Percentiles rank a stretch among this genome's conserved stretches.
Conservation (phyloP, 2,888 invertebrate species). For the Chaitophorus viminalis region DNA sequence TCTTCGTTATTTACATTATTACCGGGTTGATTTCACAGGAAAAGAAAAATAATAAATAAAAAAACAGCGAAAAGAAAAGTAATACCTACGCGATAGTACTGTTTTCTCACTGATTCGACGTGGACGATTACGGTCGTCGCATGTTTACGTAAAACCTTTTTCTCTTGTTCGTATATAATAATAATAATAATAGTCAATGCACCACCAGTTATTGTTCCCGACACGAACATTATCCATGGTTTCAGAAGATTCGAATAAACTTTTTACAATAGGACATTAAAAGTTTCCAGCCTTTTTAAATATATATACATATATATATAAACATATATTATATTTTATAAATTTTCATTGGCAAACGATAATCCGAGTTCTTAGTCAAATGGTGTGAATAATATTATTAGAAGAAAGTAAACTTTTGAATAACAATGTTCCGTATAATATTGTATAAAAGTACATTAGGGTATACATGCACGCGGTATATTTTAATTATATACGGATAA, state of each 20-base stretch:
- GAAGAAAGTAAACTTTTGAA: conserved; percentile 37
- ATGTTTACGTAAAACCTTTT: background rate
- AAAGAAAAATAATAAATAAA: background rate
- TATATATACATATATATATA: background rate
- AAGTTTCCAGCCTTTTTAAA: conserved; percentile 29
- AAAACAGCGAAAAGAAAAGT: background rate
- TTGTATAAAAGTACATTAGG: background rate
- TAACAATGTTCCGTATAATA: background rate
- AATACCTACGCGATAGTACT: background rate
- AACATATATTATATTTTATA: background rate
- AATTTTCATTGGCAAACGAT: conserved; percentile 16
- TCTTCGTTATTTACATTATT: background rate
- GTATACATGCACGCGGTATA: background rate
- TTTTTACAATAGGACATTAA: conserved; percentile 36
- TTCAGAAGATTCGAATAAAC: background rate
- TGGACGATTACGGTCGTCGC: conserved; percentile 11
- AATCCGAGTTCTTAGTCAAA: conserved; percentile 37
- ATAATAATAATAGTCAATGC: background rate
- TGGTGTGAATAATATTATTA: conserved; percentile 36
- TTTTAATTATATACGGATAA: conserved; percentile 34
- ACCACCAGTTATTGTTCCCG: background rate
- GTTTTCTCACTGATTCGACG: conserved; percentile 28
- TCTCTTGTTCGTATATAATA: too few relatives aligned
- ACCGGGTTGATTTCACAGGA: conserved; percentile 4
- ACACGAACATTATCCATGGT: background rate